These are phyloP conservation scores for Ptyas mucosa DNA, from an alignment of 2,113 vertebrate species.

Conservation along the genomic window DNA sequence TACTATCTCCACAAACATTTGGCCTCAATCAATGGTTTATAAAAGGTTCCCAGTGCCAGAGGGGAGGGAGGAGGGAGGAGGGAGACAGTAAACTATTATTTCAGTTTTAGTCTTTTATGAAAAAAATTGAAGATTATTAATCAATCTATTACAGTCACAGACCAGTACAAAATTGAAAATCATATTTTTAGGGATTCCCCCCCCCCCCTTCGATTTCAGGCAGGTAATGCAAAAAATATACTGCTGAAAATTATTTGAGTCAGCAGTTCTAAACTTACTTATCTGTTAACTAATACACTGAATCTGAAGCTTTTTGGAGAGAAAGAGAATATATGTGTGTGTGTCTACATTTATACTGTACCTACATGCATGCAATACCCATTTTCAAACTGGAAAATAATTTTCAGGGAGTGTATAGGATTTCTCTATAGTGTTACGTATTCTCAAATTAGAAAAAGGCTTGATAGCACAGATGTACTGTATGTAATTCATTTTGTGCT, in stretches of 20 bases:
- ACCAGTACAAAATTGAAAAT: background rate
- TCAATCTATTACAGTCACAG: background rate
- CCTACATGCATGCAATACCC: background rate
- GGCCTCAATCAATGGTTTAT: background rate
- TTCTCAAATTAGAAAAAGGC: constrained; percentile 1
- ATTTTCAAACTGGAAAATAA: background rate
- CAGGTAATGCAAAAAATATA: background rate
- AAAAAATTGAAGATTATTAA: background rate
- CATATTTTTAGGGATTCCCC: background rate
- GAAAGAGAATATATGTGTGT: background rate
- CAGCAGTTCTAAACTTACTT: background rate
- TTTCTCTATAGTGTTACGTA: background rate
- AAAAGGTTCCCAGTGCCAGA: background rate
- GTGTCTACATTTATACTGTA: background rate
- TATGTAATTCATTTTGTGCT: background rate
- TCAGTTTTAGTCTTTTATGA: background rate
- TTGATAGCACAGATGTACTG: background rate
- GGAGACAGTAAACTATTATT: background rate
- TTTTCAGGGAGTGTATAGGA: background rate
- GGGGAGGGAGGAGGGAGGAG: background rate
- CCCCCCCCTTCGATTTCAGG: background rate
- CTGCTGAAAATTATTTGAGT: background rate
- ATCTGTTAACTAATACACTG: background rate
- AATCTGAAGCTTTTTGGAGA: background rate
- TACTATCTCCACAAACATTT: background rate